Conservation (phyloP, 2,797 vertebrate genomes). For the Falco peregrinus region DNA sequence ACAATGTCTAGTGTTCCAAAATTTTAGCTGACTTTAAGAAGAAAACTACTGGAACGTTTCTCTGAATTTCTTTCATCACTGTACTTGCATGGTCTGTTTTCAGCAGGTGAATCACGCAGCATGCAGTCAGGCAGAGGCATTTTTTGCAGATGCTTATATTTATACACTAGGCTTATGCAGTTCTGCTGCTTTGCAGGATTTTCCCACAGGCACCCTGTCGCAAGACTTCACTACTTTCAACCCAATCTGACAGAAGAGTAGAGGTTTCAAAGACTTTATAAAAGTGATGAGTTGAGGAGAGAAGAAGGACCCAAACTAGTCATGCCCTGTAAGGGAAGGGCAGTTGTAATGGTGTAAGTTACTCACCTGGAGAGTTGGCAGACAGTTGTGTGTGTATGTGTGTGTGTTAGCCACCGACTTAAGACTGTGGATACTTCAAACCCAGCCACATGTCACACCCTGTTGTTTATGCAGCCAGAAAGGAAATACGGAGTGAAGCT, state of each 20-base stretch:
- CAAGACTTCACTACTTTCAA: not conserved
- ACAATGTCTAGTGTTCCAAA: not conserved
- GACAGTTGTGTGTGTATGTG: not conserved
- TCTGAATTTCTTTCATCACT: not conserved
- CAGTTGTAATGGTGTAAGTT: not conserved
- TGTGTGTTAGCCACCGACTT: not conserved
- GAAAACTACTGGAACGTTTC: not conserved
- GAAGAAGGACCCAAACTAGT: not conserved
- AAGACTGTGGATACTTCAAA: not conserved
- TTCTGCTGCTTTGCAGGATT: not conserved
- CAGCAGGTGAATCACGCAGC: not conserved
- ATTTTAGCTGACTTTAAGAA: not conserved
- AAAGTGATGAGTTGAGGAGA: not conserved
- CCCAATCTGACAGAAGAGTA: not conserved
- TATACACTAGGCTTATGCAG: not conserved
- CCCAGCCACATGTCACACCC: not conserved
- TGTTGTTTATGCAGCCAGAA: not conserved
- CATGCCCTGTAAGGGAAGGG: not conserved
- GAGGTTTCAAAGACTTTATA: not conserved
- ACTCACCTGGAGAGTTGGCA: not conserved
- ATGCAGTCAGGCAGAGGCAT: not conserved
- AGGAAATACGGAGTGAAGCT: not conserved
- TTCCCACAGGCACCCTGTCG: not conserved
- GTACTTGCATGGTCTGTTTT: not conserved
- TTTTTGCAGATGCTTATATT: not conserved